Conservation (phyloP, 2,888 invertebrate species). For the Odontothrips loti region DNA sequence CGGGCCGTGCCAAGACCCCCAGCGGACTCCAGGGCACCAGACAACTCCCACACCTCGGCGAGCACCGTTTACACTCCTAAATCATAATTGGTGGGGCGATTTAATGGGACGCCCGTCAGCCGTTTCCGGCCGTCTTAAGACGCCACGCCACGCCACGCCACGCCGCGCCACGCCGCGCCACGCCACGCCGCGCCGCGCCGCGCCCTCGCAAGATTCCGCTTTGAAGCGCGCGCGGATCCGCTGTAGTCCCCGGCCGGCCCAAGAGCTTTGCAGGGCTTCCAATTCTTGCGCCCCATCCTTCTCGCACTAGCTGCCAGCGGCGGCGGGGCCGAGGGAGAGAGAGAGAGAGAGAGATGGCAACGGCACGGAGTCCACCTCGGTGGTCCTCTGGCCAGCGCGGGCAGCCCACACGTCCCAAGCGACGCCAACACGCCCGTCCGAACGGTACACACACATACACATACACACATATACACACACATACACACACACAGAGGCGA, state of each 20-base stretch:
- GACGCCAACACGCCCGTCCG: not conserved
- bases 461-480: not conserved
- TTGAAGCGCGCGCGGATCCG: too few species aligned
- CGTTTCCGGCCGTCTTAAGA: not conserved
- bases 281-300: not conserved
- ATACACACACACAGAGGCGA: not conserved
- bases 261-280: too few species aligned
- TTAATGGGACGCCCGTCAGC: conserved; percentile 3
- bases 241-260: too few species aligned
- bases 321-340: not conserved
- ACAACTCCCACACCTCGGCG: too few species aligned
- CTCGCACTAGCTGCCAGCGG: not conserved
- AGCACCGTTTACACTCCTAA: not conserved
- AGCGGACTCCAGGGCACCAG: too few species aligned
- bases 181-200: not conserved
- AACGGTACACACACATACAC: not conserved
- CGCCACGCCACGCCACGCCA: not conserved
- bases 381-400: too few species aligned
- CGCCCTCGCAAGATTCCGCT: not conserved
- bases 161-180: not conserved
- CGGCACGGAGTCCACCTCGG: too few species aligned
- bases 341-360: too few species aligned
- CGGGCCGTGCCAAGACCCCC: too few species aligned
- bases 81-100: conserved; percentile 17
- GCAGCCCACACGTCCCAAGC: too few species aligned